Base-by-base conservation (phyloP, 2,797 vertebrate species). In the Myripristis jacobus region DNA sequence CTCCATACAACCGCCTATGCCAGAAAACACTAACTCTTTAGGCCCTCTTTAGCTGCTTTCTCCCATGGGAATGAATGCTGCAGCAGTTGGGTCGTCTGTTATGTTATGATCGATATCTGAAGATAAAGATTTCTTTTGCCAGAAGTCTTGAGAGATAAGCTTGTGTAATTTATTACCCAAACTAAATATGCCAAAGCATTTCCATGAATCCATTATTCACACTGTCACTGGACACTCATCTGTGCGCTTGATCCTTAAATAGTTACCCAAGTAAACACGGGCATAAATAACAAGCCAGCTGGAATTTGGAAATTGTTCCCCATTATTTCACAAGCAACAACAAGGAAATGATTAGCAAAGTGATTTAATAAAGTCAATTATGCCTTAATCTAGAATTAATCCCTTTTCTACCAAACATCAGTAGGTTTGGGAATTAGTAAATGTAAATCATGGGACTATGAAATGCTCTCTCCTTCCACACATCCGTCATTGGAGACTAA, bases 401-500 rank as follows among this genome's bases (percentile, higher is more conserved):
- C 66, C 31, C 1, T 27, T 73, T 79, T 77, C 36, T 34, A 43
- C 34, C 73, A 82, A 81, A 79, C 75, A 81, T 79, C 80, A 81
- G 41, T 63, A 11, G 61, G 70, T 82, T 70, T 46, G 34, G 55
- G 58, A 73, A 55, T 58, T 62, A 77, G 63, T 79, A 69, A 34
- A 62, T 78, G 73, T 88, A 86, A 87, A 89, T 90, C 86, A 80
- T 65, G 69, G 68, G 72, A 69, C 77, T 66, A 66, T 73, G 77
- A 89, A 87, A 75, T 56, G 70, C 63, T 52, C 50, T 73, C 69
- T 73, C 75, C 83, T 70, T 86, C 84, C 75, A 79, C 86, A 86
- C 87, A 92, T 92, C 87, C 83, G 81, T 93, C 90, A 92, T 79
- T 61, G 59, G 83, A 92, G 90, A 84, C 79, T 80, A 86, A 87